Conservation (phyloP, 2,797 vertebrate genomes). For the Channa striata region DNA sequence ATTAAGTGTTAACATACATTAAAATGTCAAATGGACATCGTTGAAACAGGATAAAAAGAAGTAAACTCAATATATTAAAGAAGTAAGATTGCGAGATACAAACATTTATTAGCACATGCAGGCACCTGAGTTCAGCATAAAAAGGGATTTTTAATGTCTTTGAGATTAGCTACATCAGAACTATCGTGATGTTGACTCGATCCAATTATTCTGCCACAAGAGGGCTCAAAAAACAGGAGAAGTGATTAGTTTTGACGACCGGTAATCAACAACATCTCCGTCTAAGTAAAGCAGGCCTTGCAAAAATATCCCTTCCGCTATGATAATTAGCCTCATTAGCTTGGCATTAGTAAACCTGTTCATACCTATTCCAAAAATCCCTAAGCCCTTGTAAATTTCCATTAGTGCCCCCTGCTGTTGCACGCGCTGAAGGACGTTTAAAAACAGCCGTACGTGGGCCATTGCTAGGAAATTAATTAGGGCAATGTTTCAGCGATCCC, state of each 20-base stretch:
- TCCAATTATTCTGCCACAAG: constrained; percentile 59
- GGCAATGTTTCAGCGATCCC: constrained; percentile 81
- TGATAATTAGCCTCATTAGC: constrained; percentile 76
- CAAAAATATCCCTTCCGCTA: constrained; percentile 74
- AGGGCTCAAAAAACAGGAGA: constrained; percentile 59
- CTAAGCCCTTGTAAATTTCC: constrained; percentile 76
- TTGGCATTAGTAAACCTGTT: constrained; percentile 72
- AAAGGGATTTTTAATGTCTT: neutral
- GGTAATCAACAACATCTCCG: constrained; percentile 53
- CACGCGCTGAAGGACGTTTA: constrained; percentile 62
- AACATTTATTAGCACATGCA: neutral
- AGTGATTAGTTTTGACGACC: constrained; percentile 35
- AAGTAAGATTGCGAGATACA: neutral
- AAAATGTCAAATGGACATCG: neutral
- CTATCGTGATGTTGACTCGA: constrained; percentile 14
- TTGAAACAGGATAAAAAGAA: too few species aligned
- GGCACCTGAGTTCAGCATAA: neutral
- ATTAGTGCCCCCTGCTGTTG: constrained; percentile 69
- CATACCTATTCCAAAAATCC: constrained; percentile 72
- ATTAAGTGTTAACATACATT: neutral
- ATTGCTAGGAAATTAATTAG: constrained; percentile 80
- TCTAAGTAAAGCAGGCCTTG: constrained; percentile 64
- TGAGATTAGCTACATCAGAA: constrained; percentile 8
- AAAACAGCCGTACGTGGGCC: constrained; percentile 68
- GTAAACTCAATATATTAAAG: neutral